phyloP scores from a whole-genome alignment of 2,888 invertebrate species.

The Tupiocoris notatus region DNA sequence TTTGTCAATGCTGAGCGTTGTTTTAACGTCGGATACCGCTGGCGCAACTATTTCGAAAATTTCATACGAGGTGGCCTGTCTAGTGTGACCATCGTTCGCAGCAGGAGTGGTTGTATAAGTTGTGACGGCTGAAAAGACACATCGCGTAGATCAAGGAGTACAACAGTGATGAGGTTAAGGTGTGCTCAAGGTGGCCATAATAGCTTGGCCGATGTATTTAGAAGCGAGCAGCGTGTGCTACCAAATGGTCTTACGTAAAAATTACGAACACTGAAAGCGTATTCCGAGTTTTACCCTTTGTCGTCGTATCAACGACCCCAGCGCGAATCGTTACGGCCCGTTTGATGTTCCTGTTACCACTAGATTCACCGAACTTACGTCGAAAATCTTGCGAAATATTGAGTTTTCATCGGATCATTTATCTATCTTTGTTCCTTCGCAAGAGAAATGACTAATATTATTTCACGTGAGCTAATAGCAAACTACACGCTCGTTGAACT shows the following conservation, averaged over 20 bases:
- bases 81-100: no score
- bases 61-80: no score
- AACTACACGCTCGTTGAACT: no score
- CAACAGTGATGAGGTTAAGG: background rate
- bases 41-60: no score
- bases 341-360: background rate
- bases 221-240: background rate
- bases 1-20: no score
- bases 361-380: no score
- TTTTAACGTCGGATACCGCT: no score
- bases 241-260: background rate
- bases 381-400: no score
- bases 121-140: background rate
- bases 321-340: background rate
- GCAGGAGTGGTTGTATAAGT: background rate
- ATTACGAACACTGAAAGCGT: background rate
- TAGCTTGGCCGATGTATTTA: background rate
- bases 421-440: no score
- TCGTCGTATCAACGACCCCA: background rate
- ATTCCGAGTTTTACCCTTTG: background rate
- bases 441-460: no score
- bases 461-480: no score
- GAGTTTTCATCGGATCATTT: no score
- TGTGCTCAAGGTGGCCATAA: background rate
- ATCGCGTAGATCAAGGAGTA: background rate